Conservation (phyloP, 1,140 invertebrate species). For the Dryas iulia region DNA sequence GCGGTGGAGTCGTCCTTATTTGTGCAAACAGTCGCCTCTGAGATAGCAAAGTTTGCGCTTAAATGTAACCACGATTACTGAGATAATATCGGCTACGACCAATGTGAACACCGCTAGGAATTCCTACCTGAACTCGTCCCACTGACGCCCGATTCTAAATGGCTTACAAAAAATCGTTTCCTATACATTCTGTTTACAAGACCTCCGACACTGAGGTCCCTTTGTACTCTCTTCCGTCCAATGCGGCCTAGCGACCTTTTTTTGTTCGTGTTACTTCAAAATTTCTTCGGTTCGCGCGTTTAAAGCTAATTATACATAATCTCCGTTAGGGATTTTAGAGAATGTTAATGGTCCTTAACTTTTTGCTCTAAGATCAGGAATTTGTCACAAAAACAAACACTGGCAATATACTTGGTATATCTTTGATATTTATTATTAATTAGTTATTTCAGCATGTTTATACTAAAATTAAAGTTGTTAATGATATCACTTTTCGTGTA, state of each 20-base stretch:
- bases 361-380: slow-evolving; percentile 13
- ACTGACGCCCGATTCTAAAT: slow-evolving; percentile 57
- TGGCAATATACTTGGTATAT: not conserved
- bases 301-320: slow-evolving; percentile 53
- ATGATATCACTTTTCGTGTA: slow-evolving; percentile 44
- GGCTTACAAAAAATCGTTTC: slow-evolving; percentile 69
- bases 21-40: slow-evolving; percentile 62
- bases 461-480: not conserved
- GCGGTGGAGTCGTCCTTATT: slow-evolving; percentile 58
- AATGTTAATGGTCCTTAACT: slow-evolving; percentile 37
- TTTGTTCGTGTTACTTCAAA: slow-evolving; percentile 61
- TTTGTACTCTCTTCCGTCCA: slow-evolving; percentile 56
- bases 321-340: slow-evolving; percentile 37
- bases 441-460: not conserved
- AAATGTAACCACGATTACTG: slow-evolving; percentile 51
- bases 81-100: slow-evolving; percentile 57
- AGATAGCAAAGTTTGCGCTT: slow-evolving; percentile 68
- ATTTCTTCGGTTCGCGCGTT: slow-evolving; percentile 51
- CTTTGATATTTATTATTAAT: not conserved
- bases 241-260: slow-evolving; percentile 59
- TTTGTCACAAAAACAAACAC: not conserved
- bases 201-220: slow-evolving; percentile 72
- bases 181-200: slow-evolving; percentile 73
- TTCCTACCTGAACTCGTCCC: slow-evolving; percentile 66
- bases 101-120: slow-evolving; percentile 50